Conservation (phyloP, 2,113 vertebrate species). For the Sapajus apella region DNA sequence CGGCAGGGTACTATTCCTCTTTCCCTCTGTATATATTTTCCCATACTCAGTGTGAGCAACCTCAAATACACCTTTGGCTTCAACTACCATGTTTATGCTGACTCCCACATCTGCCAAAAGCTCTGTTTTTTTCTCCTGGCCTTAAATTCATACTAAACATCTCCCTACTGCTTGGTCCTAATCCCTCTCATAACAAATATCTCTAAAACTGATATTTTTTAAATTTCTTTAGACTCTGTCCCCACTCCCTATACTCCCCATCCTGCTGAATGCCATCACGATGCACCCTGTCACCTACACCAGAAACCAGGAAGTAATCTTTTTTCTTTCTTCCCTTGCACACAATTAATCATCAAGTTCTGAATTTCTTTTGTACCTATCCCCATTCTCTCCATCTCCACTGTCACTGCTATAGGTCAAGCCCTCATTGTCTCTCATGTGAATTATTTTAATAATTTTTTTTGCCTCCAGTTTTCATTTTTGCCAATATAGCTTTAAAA, state of each 20-base stretch:
- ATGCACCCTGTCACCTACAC: background rate
- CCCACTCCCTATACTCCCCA: background rate
- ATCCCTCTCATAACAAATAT: background rate
- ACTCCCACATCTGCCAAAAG: background rate
- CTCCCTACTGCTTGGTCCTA: background rate
- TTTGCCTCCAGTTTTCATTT: background rate
- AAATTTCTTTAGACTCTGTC: background rate
- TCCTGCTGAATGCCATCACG: background rate
- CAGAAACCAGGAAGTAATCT: background rate
- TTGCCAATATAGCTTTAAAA: background rate
- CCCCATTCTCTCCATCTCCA: background rate
- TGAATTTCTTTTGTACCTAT: background rate
- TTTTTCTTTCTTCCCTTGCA: background rate
- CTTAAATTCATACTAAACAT: background rate
- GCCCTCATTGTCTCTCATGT: background rate
- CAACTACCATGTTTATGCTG: background rate
- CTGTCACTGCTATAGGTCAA: background rate
- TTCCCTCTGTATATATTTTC: background rate
- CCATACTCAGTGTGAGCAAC: background rate
- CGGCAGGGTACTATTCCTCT: background rate
- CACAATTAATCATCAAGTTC: background rate
- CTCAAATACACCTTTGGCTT: background rate
- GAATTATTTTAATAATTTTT: conserved; percentile 32
- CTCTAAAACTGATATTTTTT: background rate
- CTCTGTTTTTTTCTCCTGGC: background rate